Base-by-base conservation (phyloP, 35 echinoderm and acorn worm genomes). In the Eucidaris tribuloides region DNA sequence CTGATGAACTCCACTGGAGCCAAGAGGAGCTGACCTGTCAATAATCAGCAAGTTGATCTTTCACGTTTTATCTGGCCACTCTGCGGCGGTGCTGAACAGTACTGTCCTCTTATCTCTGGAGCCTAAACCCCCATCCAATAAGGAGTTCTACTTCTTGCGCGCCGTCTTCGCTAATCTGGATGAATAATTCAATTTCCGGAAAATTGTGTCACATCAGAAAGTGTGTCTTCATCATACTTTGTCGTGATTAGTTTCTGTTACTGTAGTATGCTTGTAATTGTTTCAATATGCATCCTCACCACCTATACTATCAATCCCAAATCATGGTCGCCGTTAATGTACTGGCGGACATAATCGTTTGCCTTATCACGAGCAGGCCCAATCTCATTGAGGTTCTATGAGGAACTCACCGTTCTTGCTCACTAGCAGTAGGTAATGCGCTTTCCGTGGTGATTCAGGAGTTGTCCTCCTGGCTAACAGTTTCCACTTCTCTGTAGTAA, bases 211-310 rank as follows among this genome's bases (percentile, higher is more conserved):
- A 74, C 37, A 74, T 74, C 68, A 41, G 68, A 74, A 33, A 74
- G 44, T 42, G 68, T 74, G 41, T 74, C 68, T 42, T 74, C 68
- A 11, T 74, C 68, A 74, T 74, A 74, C 37, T 40, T 44, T 71
- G 82, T 71, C 7, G 42, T 72, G 40, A 88, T n/a, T 45, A 32
- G 77, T 81, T 77, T 80, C 77, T 64, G 85, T 88, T 33, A 88
- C 85, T 48, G 85, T 88, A 49, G 68, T 74, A 42, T n/a, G n/a
- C 35, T 74, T 17, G 68, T 74, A 27, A 74, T 38, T 74, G 68
- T 74, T 36, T 74, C 68, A 42, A 40, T 74, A 25, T 36, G 29
- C n/a, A 41, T 90, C 82, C 42, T 89, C 62, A 62, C n/a, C n/a
- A n/a, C n/a, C n/a, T n/a, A 74, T 44, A 22, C 44, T 40, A 42